These are phyloP conservation scores for Rhabdophis nuchalis DNA, from an alignment of 2,797 vertebrate species.

Conservation along the genomic window DNA sequence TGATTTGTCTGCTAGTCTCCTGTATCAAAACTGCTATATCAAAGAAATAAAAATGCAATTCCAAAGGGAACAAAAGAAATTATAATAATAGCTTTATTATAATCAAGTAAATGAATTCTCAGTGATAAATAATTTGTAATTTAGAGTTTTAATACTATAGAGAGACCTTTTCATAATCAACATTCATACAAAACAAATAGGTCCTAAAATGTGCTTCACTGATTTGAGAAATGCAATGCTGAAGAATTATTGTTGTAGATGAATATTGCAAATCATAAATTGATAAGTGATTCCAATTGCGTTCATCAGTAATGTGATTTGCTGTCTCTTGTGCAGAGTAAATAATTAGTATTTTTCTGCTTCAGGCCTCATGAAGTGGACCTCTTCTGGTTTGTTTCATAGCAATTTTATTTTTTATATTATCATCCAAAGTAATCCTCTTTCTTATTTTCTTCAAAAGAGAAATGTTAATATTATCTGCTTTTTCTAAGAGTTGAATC, in stretches of 20 bases:
- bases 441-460: background rate
- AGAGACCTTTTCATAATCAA: background rate
- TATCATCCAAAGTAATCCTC: background rate
- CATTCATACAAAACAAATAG: background rate
- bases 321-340: background rate
- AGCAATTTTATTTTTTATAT: background rate
- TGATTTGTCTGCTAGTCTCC: background rate
- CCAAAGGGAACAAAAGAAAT: background rate
- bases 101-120: background rate
- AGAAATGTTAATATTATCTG: background rate
- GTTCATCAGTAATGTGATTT: background rate
- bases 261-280: background rate
- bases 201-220: background rate
- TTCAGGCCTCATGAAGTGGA: background rate
- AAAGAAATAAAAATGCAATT: background rate
- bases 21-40: background rate
- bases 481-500: background rate
- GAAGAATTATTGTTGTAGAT: background rate
- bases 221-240: background rate
- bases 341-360: background rate
- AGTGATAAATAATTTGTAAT: background rate
- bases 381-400: background rate
- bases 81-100: background rate
- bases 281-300: background rate
- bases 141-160: background rate